Evolutionary conservation across 2,113 vertebrate species (phyloP), one percentile per base, ranked within the genome.

Genomic region (Pollimyrus isidori): DNA sequence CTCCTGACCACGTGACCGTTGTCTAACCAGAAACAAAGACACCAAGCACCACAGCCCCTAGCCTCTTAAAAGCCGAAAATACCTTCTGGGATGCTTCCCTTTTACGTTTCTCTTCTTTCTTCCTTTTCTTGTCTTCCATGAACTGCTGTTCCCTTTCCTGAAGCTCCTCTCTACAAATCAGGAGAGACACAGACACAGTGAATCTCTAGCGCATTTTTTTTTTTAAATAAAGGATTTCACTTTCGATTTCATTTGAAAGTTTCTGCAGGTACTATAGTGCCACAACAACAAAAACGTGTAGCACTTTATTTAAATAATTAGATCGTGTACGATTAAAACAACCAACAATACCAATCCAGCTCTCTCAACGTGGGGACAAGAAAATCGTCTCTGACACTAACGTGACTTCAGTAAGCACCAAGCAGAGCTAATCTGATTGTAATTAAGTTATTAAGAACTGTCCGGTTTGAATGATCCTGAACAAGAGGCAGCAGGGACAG

Each of bases 91-190:
- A 97, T 96, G 97, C 96, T 96, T 99, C 98, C 95, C 98, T 99
- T 97, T 99, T 99, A 96, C 97, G 98, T 97, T 99, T 99, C 94
- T 99, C 98, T 95, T 99, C 98, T 95, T 99, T 99, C 96, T 99
- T 99, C 97, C 98, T 99, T 99, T 99, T 99, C 98, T 99, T 99
- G 98, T 99, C 98, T 99, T 99, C 98, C 98, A 99, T 99, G 98
- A 99, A 99, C 98, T 99, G 97, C 98, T 97, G 96, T 96, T 98
- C 98, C 98, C 97, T 96, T 98, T 98, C 97, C 97, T 96, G 97
- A 97, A 96, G 94, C 96, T 97, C 97, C 95, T 97, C 97, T 98
- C 96, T 98, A 95, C 88, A 91, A 91, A 93, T 91, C 19, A 93
- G 7, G 30, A 42, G 56, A 89, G 26, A 69, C n/a, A 69, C n/a